Evolutionary conservation across 2,888 invertebrate species (phyloP).

Genomic region (Diadegma fenestrale): DNA sequence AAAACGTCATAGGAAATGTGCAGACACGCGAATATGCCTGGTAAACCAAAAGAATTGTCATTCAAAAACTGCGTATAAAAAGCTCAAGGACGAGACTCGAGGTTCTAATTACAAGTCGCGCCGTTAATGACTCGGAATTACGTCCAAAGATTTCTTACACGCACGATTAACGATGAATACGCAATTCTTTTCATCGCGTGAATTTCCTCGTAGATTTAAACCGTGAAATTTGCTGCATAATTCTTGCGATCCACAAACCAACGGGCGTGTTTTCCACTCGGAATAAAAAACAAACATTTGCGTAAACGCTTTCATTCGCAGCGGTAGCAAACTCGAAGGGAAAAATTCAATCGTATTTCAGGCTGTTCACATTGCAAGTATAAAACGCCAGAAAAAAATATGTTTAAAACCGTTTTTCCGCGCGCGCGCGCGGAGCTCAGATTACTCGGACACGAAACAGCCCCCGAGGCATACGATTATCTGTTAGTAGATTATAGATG

Average conservation of each 20-base stretch:
- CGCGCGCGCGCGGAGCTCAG: neutral
- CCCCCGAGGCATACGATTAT: slow-evolving; percentile 22
- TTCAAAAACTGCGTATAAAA: neutral
- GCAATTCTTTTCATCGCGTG: neutral
- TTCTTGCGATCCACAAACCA: neutral
- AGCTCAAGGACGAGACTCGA: neutral
- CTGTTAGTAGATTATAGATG: slow-evolving; percentile 14
- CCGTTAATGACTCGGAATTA: neutral
- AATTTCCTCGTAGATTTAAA: neutral
- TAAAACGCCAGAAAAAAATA: neutral
- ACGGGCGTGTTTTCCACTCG: neutral
- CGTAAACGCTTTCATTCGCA: neutral
- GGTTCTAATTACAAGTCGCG: neutral
- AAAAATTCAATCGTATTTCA: slow-evolving; percentile 10
- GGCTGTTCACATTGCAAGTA: neutral
- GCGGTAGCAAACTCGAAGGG: neutral
- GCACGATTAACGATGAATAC: neutral
- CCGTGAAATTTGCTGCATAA: neutral
- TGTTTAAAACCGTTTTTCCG: neutral
- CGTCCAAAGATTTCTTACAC: neutral
- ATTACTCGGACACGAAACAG: neutral
- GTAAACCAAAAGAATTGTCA: neutral
- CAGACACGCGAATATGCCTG: neutral
- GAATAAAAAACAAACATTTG: neutral
- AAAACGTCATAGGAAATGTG: slow-evolving; percentile 39